Conservation (phyloP, 2,113 vertebrate species). For the Hyla sarda region DNA sequence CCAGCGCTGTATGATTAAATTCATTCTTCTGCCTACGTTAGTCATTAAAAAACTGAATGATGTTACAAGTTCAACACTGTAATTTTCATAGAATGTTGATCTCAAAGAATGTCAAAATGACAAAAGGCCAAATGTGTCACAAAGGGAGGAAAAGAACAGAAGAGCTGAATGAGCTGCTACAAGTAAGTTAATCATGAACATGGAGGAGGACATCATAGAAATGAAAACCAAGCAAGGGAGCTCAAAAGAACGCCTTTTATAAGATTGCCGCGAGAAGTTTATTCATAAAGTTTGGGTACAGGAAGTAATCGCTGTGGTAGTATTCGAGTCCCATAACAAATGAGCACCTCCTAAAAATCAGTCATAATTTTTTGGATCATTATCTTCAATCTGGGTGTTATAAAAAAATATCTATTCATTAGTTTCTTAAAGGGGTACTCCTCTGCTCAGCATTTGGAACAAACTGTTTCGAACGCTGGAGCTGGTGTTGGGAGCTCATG, state of each 20-base stretch:
- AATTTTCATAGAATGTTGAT: constrained; percentile 53
- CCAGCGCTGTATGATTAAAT: constrained; percentile 23
- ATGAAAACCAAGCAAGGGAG: constrained; percentile 19
- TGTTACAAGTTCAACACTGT: constrained; percentile 36
- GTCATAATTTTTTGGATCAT: no score
- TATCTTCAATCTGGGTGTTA: no score
- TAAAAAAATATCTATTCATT: neutral
- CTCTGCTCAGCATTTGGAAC: no score
- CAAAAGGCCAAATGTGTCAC: constrained; percentile 18
- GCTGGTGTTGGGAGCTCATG: no score
- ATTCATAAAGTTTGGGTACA: neutral
- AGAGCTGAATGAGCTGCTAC: constrained; percentile 25
- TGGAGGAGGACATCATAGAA: constrained; percentile 29
- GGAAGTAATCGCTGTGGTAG: neutral
- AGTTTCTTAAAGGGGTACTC: no score
- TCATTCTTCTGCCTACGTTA: constrained; percentile 17
- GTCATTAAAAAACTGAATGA: constrained; percentile 40
- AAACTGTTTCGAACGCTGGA: no score
- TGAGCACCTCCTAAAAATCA: neutral
- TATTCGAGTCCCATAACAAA: neutral
- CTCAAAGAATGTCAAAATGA: constrained; percentile 42
- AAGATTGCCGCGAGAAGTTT: neutral
- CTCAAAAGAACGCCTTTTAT: neutral
- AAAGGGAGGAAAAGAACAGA: constrained; percentile 11
- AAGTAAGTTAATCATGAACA: constrained; percentile 26